Conservation (phyloP, 2,888 invertebrate species). For the Epiblema foenella region DNA sequence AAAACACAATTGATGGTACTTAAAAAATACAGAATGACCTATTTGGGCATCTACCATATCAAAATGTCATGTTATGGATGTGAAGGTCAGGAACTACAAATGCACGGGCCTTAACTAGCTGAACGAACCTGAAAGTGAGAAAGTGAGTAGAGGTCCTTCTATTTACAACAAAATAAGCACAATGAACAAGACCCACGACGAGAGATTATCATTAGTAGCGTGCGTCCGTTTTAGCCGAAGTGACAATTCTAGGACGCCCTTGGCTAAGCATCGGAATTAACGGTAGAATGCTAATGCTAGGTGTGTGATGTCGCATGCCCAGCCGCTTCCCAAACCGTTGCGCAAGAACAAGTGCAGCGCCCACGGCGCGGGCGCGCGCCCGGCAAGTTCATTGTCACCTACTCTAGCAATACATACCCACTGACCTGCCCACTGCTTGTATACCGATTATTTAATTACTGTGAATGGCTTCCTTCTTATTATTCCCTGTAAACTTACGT, state of each 20-base stretch:
- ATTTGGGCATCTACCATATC: no score
- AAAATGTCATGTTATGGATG: background rate
- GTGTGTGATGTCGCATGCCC: conserved; percentile 60
- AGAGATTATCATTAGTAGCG: conserved; percentile 2
- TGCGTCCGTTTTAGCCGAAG: conserved; percentile 53
- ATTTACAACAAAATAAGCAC: background rate
- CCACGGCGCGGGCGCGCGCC: conserved; percentile 53
- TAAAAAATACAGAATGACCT: no score
- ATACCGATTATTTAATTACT: conserved; percentile 14
- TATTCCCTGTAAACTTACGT: background rate
- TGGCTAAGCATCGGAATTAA: conserved; percentile 69
- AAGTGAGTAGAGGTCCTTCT: background rate
- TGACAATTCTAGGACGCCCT: conserved; percentile 65
- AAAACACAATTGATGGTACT: no score
- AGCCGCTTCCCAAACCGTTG: conserved; percentile 71
- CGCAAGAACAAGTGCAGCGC: conserved; percentile 72
- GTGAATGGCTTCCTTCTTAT: conserved; percentile 13
- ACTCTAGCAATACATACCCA: conserved; percentile 51
- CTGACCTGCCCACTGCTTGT: conserved; percentile 46
- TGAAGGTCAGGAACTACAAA: background rate
- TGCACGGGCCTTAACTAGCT: background rate
- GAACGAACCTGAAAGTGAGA: background rate
- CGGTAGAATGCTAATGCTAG: conserved; percentile 81
- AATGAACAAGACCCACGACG: background rate
- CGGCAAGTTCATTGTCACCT: conserved; percentile 79